Base-by-base conservation (phyloP, 2,797 vertebrate genomes). In the Eulemur albifrons region DNA sequence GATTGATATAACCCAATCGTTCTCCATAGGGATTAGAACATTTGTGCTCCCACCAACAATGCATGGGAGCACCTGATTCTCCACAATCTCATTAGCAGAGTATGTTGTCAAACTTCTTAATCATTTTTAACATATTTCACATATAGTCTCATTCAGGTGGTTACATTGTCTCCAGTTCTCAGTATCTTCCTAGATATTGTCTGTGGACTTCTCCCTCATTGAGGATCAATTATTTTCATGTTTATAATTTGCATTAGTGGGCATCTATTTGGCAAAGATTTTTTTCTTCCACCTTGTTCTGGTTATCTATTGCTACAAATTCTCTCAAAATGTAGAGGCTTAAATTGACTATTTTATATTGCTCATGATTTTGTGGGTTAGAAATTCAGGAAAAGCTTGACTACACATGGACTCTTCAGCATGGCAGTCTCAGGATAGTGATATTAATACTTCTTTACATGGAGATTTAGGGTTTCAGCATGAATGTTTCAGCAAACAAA, bases 201-300 rank as follows among this genome's bases (percentile, higher is more conserved):
- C 40, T 48, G 38, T 79, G 43, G 40, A 45, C 59, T 81, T 95
- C 8, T 84, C 32, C 45, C 72, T 96, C 61, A 83, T 15, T 38
- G 11, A 87, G 21, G 25, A 89, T 72, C 35, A 63, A 54, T 61
- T 94, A 27, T 94, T 89, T 35, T 88, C 15, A 52, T 25, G 27
- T 76, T 93, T 84, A 73, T 70, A 75, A 90, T 96, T 93, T 91
- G 43, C 76, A 5, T 67, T 93, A 84, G 35, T 35, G 43, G 96
- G 27, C 43, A 59, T 82, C 38, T 65, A n/a, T 91, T 96, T 32
- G 82, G 72, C 69, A 90, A 80, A 67, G 54, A 40, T 84, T 52
- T 65, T 57, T 79, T 88, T 52, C 73, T 86, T 40, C 69, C 32
- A 48, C 40, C 23, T 43, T 89, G 8, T 43, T 90, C 35, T 77